Evolutionary conservation across 2,113 vertebrate species (phyloP), one percentile per base, ranked within the genome.

Genomic region (Thoracochromis brauschi): DNA sequence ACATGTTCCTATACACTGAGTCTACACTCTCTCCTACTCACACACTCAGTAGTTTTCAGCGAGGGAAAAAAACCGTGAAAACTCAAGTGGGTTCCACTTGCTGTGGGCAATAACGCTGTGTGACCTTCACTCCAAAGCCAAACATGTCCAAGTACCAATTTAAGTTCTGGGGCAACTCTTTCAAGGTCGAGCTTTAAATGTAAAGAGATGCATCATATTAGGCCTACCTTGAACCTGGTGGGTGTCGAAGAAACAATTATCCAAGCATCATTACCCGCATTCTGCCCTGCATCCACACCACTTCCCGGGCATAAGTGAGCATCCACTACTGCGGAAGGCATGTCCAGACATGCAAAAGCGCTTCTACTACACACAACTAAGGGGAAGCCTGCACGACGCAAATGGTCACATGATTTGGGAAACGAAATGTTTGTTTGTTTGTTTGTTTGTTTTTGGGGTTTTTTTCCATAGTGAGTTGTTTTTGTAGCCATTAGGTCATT

Each of bases 291-390:
- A 65, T 85, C 82, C 63, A 84, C 87, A 35, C 58, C 71, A 79
- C 47, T 47, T 9, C 65, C 17, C 47, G n/a, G 2, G 9, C 83
- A 58, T 29, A 9, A 88, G 12, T 80, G 84, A 83, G 83, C 19
- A 54, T 86, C 81, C 19, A 82, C 19, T 57, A 65, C 79, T 73
- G 83, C 82, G 80, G 86, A 42, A 86, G 88, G 93, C 95, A 95
- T 94, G 95, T 94, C 95, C 93, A 81, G 95, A 85, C 95, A 95
- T 95, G 95, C 85, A 53, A 40, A 38, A 47, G 40, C 51, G 31
- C 73, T 79, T 21, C 47, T 85, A 51, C 71, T 14, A 21, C 38
- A 55, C 88, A 79, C 49, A 55, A 38, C 7, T 38, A 80, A 65
- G 85, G 38, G 60, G 35, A 42, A 65, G 83, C 78, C 45, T 21